Conservation (phyloP, 2,113 vertebrate genomes). For the Noctilio leporinus region DNA sequence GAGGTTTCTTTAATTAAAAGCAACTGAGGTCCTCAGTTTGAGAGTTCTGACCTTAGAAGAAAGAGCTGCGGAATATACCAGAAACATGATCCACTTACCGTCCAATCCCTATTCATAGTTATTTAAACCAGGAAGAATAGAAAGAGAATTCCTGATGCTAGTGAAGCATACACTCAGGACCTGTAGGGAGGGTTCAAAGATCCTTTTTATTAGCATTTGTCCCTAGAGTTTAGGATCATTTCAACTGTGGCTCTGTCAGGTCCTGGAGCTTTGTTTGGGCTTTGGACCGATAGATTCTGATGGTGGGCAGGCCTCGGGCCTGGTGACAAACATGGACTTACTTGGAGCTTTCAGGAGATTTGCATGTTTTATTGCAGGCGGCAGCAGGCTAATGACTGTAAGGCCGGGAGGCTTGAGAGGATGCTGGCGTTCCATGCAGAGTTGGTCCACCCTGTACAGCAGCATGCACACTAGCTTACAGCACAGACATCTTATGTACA, state of each 20-base stretch:
- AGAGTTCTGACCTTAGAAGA: neutral
- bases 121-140: neutral
- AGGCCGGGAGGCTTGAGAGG: too few species aligned
- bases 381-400: too few species aligned
- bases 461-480: too few species aligned
- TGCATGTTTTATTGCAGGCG: too few species aligned
- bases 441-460: too few species aligned
- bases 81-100: neutral
- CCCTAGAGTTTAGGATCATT: neutral
- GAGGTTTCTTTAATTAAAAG: neutral
- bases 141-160: neutral
- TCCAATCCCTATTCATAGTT: neutral
- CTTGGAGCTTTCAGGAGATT: too few species aligned
- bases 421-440: too few species aligned
- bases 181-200: neutral
- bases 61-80: neutral
- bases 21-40: neutral
- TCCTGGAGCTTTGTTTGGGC: too few species aligned
- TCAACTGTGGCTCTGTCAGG: neutral
- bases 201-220: neutral
- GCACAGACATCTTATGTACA: too few species aligned
- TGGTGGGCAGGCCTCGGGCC: too few species aligned
- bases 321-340: too few species aligned
- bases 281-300: too few species aligned
- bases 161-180: neutral